Base-by-base conservation (phyloP, 2,888 invertebrate species). In the Phengaris alcon region DNA sequence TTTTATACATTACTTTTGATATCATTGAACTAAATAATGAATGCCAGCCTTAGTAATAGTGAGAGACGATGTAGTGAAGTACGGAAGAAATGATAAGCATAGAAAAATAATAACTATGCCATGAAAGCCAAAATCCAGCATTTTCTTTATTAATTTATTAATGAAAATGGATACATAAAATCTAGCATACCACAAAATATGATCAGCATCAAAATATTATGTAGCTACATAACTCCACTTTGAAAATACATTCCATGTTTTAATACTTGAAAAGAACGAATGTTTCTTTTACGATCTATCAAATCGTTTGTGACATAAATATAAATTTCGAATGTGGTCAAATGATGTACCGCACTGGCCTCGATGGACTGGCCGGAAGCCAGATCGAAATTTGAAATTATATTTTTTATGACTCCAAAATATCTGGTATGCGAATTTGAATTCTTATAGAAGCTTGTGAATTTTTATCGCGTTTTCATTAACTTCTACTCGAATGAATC, bases 301-400 rank as follows among this genome's bases (percentile, higher is more conserved):
- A 69, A 52, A 64, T 55, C 7, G 44, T 51, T 68, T 35, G 68
- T 75, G 54, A 51, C 44, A 59, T 86, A 87, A 88, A 88, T 86
- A 86, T 84, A 80, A 83, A 83, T 84, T 87, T 85, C 84, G 81
- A 86, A 84, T 91, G 91, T 84, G 92, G 92, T 92, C 82, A 83
- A 83, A 87, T 84, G 80, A 84, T 84, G 89, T 83, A 86, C 90
- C 92, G 86, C 91, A 88, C 86, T 85, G 86, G 84, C 87, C 84
- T 86, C 86, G 85, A 86, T 82, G 87, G 87, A 84, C 88, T 91
- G 90, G 91, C 90, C 80, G 9, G 13, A 77, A 76, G 90, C 90
- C 91, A 91, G 90, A 77, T 79, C n/a, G 57, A 74, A 75, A 77
- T 70, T 70, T 51, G 22, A 52, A 54, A 72, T 72, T 54, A 52